Evolutionary conservation across 2,113 vertebrate genomes (phyloP).

Genomic region (Willisornis vidua): DNA sequence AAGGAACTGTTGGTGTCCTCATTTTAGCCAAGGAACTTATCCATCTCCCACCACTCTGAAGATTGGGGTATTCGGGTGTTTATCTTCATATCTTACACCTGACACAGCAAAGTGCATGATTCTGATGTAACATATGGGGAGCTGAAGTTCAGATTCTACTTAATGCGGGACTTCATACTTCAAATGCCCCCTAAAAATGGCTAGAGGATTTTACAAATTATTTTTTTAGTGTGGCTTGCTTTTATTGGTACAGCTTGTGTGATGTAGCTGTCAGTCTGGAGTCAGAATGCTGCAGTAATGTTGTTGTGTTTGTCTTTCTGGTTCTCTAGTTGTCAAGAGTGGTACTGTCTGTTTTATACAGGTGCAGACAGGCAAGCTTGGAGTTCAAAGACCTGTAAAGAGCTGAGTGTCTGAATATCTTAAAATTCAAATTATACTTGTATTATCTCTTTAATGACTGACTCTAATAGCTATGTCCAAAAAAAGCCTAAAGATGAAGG

Average conservation of each 20-base stretch:
- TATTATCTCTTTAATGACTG: not conserved
- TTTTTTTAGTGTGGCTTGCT: not conserved
- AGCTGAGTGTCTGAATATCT: not conserved
- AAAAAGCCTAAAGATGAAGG: not conserved
- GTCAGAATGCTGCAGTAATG: not conserved
- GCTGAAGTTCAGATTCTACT: not conserved
- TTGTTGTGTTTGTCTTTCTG: not conserved
- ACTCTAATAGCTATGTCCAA: not conserved
- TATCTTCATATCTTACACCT: not conserved
- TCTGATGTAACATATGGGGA: not conserved
- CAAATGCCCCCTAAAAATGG: not conserved
- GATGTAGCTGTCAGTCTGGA: not conserved
- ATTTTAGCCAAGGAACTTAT: not conserved
- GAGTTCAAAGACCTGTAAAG: not conserved
- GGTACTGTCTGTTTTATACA: not conserved
- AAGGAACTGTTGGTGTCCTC: not conserved
- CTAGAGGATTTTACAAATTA: not conserved
- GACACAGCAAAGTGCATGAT: not conserved
- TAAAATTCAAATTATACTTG: not conserved
- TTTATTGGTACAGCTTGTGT: not conserved
- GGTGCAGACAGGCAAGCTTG: not conserved
- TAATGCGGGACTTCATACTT: not conserved
- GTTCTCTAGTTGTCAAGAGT: not conserved
- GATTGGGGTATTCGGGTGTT: not conserved
- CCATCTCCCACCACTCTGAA: not conserved